phyloP scores from a whole-genome alignment of 2,888 invertebrate genomes.

The Hemicrepidius hirtus region DNA sequence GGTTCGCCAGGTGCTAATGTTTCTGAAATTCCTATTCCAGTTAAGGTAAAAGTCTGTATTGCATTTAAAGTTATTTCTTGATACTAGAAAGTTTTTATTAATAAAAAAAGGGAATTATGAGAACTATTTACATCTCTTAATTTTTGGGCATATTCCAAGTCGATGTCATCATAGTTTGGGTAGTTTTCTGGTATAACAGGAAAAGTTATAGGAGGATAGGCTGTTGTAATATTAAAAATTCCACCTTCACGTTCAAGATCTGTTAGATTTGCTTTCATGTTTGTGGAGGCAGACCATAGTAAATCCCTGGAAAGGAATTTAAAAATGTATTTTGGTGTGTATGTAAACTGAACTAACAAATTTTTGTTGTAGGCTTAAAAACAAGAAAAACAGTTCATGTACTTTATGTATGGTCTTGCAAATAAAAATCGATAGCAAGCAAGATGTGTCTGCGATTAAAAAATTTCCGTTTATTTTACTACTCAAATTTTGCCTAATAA shows the following conservation, averaged over 20 bases:
- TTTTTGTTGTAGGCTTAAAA: too few relatives aligned
- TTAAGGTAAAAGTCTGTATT: conserved; percentile 1
- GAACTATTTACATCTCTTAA: conserved; percentile 26
- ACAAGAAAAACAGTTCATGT: too few relatives aligned
- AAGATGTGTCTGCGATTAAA: too few relatives aligned
- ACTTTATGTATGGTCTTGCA: too few relatives aligned
- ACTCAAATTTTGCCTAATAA: too few relatives aligned
- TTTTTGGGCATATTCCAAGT: conserved; percentile 23
- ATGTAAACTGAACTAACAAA: too few relatives aligned
- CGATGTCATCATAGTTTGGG: conserved; percentile 37
- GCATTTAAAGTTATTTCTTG: conserved; percentile 28
- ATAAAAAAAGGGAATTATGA: too few relatives aligned
- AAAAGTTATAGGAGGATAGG: neutral
- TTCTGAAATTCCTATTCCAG: conserved; percentile 10
- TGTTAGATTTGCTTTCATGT: neutral
- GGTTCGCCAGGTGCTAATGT: conserved; percentile 36
- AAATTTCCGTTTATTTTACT: too few relatives aligned
- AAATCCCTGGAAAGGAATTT: conserved; percentile 29
- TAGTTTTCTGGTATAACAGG: conserved; percentile 34
- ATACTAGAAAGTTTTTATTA: conserved; percentile 28
- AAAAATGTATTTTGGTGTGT: too few relatives aligned
- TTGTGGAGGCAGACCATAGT: conserved; percentile 14
- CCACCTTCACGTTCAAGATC: neutral
- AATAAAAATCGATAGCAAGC: neutral
- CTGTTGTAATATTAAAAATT: conserved; percentile 24